phyloP scores from a whole-genome alignment of 2,797 vertebrate species.

The Aphelocoma californica region DNA sequence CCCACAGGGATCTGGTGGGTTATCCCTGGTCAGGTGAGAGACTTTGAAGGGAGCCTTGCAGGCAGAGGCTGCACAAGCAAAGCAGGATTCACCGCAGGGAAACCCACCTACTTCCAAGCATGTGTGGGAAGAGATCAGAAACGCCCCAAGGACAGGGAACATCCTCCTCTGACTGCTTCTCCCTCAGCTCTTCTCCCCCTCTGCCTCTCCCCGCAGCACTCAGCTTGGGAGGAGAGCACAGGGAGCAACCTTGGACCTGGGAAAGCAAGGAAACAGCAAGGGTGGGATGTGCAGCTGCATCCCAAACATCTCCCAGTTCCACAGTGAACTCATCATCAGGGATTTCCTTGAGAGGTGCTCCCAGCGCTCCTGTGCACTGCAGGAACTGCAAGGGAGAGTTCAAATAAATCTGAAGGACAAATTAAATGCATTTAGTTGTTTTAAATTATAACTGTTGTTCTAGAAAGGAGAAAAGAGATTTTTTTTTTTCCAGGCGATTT shows the following conservation, averaged over 20 bases:
- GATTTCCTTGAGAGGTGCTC: rapidly evolving
- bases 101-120: not conserved
- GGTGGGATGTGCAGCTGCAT: not conserved
- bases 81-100: not conserved
- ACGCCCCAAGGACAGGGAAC: not conserved
- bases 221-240: not conserved
- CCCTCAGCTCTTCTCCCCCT: not conserved
- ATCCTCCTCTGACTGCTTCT: not conserved
- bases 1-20: not conserved
- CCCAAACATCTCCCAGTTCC: not conserved
- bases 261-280: not conserved
- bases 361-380: not conserved
- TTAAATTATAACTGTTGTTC: not conserved
- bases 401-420: not conserved
- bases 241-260: rapidly evolving
- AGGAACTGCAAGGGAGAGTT: not conserved
- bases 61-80: not conserved
- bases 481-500: not conserved
- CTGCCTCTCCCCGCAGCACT: not conserved
- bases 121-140: rapidly evolving
- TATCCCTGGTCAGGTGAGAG: not conserved
- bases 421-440: not conserved
- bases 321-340: rapidly evolving
- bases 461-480: not conserved
- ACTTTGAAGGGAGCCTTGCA: not conserved